Evolutionary conservation across 2,888 invertebrate genomes (phyloP), one percentile per base, ranked within the genome.

Genomic region (Carabus problematicus): DNA sequence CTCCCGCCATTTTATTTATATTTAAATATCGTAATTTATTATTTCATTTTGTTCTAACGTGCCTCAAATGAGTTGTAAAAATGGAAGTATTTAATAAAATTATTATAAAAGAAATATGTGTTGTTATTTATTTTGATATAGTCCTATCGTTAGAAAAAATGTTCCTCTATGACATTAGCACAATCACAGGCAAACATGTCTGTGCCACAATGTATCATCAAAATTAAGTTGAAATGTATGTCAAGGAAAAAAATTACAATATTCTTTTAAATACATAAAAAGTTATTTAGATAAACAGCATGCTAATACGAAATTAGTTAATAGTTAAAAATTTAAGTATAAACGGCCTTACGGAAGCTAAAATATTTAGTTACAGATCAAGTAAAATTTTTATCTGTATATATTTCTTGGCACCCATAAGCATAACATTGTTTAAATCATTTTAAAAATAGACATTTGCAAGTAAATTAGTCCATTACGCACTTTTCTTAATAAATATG

Each of bases 41-140:
- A 72, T 73, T 64, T 70, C 69, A 72, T 74, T 75, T 73, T 73
- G 74, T 75, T 75, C 75, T 71, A 72, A 75, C 74, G 76, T 76
- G 76, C 76, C 75, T 76, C 72, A 71, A 73, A 72, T 75, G 72
- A 73, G 74, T 71, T 73, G 73, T 74, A 75, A 72, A 72, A 72
- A 73, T 72, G 60, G 73, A 73, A 74, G 73, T 74, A 75, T 74
- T 74, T 75, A 74, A 74, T 75, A 75, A 74, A 74, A 72, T 67
- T 70, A 72, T 68, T 71, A 72, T 56, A 67, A 58, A 70, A 67
- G 64, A 59, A 62, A 66, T 55, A 45, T 40, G 55, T 60, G 55
- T 61, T 70, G 66, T 59, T 70, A 66, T 70, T 68, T 29, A 58
- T 58, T 58, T 3, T 2, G 4, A 18, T 29, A 29, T 29, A 3